Percentiles rank a stretch among this genome's conserved stretches.
These are phyloP conservation scores for Prorops nasuta DNA, from an alignment of 1,140 invertebrate species.

Conservation along the genomic window DNA sequence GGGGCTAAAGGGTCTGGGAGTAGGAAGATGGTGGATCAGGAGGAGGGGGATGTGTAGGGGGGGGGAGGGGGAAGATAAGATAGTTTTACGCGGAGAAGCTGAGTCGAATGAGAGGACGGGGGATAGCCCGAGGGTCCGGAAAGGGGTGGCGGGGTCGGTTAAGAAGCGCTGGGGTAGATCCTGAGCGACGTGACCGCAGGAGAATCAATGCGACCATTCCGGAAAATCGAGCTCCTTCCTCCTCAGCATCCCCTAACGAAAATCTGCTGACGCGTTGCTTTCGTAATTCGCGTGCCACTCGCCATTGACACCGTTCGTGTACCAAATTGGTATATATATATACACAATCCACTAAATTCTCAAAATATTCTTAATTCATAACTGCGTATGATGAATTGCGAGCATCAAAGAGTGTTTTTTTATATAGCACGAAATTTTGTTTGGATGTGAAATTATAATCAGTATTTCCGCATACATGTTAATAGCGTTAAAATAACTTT, in stretches of 20 bases:
- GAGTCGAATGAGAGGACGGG: conserved; percentile 1
- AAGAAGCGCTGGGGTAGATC: not conserved
- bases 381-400: too few species aligned
- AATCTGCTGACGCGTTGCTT: conserved; percentile 33
- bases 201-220: conserved; percentile 23
- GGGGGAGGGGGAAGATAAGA: conserved; percentile 10
- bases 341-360: too few species aligned
- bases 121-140: not conserved
- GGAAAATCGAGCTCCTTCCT: conserved; percentile 17
- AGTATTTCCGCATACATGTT: too few species aligned
- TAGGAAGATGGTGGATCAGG: too few species aligned
- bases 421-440: too few species aligned
- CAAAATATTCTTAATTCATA: too few species aligned
- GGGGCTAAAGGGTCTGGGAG: too few species aligned
- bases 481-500: too few species aligned
- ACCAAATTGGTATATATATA: too few species aligned
- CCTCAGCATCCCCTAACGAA: not conserved
- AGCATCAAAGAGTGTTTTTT: too few species aligned
- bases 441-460: too few species aligned
- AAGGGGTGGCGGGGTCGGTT: not conserved
- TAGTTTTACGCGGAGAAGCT: conserved; percentile 2
- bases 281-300: conserved; percentile 10
- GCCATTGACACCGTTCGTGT: too few species aligned
- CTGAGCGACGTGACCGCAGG: conserved; percentile 27
- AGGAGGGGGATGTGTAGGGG: conserved; percentile 16